These are phyloP conservation scores for Melanotaenia pygmaea DNA, from an alignment of 2,797 vertebrate genomes.

Conservation along the genomic window DNA sequence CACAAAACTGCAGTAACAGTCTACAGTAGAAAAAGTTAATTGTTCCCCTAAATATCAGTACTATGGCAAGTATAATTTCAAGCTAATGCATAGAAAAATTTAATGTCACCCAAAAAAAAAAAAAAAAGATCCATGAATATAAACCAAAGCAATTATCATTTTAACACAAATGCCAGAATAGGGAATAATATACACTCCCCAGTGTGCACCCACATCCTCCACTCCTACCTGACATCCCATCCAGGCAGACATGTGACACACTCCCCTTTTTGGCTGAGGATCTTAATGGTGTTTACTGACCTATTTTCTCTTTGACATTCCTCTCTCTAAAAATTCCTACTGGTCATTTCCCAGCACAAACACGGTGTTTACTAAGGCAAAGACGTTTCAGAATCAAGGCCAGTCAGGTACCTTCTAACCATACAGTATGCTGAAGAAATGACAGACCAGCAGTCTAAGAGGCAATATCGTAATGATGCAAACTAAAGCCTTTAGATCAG, in stretches of 20 bases:
- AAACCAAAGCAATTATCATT: background rate
- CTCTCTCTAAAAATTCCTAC: background rate
- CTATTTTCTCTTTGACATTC: constrained; percentile 47
- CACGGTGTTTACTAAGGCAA: background rate
- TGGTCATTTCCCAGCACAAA: constrained; percentile 37
- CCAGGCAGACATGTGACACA: no score
- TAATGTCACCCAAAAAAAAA: background rate
- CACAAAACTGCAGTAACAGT: no score
- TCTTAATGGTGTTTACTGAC: constrained; percentile 43
- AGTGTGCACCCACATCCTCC: constrained; percentile 28
- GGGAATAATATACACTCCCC: background rate
- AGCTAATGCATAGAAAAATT: no score
- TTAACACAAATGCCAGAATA: background rate
- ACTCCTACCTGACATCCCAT: constrained; percentile 1
- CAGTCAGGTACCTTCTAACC: background rate
- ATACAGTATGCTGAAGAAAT: background rate
- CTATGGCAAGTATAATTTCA: no score
- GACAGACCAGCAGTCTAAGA: background rate
- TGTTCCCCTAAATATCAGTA: no score
- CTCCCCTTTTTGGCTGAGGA: constrained; percentile 4
- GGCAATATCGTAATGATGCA: background rate
- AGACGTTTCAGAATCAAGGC: background rate
- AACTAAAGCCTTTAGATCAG: background rate
- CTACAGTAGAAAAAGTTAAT: no score
- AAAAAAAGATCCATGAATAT: background rate